Percentiles rank a stretch among this genome's conserved stretches.
Conservation (phyloP, 2,797 vertebrate species). For the Periophthalmus magnuspinnatus region DNA sequence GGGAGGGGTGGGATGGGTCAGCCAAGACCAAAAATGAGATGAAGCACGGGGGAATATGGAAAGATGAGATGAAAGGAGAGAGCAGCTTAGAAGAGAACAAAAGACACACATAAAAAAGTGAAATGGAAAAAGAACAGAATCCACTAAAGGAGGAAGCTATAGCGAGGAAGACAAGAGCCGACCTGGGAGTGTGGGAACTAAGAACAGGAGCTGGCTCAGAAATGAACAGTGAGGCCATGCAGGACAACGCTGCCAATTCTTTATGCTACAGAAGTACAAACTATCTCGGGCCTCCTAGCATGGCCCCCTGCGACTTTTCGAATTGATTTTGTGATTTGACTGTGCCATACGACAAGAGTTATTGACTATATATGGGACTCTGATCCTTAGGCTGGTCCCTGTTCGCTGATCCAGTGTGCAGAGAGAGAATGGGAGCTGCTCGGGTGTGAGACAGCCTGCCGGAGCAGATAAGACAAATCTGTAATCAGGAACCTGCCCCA, state of each 20-base stretch:
- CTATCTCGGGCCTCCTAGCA: neutral
- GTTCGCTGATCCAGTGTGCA: neutral
- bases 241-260: neutral
- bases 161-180: slow-evolving; percentile 23
- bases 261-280: slow-evolving; percentile 1
- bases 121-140: slow-evolving; percentile 22
- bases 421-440: slow-evolving; percentile 3
- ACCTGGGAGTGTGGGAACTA: slow-evolving; percentile 18
- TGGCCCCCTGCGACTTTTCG: slow-evolving; percentile 7
- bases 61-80: slow-evolving; percentile 45
- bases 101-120: slow-evolving; percentile 18
- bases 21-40: slow-evolving; percentile 29
- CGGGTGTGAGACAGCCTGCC: slow-evolving; percentile 3
- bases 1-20: slow-evolving; percentile 22
- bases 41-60: slow-evolving; percentile 28
- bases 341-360: slow-evolving; percentile 9
- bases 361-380: slow-evolving; percentile 12
- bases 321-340: slow-evolving; percentile 17
- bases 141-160: slow-evolving; percentile 6
- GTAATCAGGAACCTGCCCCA: slow-evolving; percentile 3
- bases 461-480: slow-evolving; percentile 14
- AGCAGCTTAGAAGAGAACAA: slow-evolving; percentile 28
- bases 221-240: neutral
- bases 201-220: neutral
- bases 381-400: slow-evolving; percentile 6